Evolutionary conservation across 2,113 vertebrate genomes (phyloP), one percentile per base, ranked within the genome.

Genomic region (Ammospiza caudacuta): DNA sequence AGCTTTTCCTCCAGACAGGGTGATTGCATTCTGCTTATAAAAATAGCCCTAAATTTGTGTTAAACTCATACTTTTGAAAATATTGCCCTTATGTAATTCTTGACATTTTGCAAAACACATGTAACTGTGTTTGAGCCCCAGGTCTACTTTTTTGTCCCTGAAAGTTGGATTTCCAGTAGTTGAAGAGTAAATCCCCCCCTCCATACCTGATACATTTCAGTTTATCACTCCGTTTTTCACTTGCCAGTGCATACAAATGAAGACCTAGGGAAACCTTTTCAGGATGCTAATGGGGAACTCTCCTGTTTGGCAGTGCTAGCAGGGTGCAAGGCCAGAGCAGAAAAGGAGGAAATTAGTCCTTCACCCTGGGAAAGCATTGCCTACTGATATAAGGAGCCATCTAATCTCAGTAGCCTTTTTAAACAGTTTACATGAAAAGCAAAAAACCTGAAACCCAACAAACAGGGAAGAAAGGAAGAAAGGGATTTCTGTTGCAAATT

Each of bases 291-390:
- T 9, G 37, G 37, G 0, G 1, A 83, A 16, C 41, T 43, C 62
- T 10, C 15, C 0, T 0, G 43, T 90, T 94, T 81, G 10, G 21
- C 41, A n/a, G 37, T 66, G 79, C 46, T 79, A 92, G 79, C 82
- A 87, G 85, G 76, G 57, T 89, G 79, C 85, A 92, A 73, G 63
- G n/a, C 44, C 21, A 3, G 4, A 73, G 49, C 66, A 93, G 76
- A 89, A 93, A 90, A 86, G 69, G 57, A 94, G 79, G 95, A 97
- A 96, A 94, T 95, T 41, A 86, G n/a, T 63, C 90, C 80, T 91
- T 94, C 78, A 87, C n/a, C 77, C 90, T 77, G 81, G 84, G 76
- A 92, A 96, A 85, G 92, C 81, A 63, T 51, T 90, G 73, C 83
- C 73, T 78, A 39, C 75, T 90, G 74, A 63, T 87, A 70, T 17